These are phyloP conservation scores for Phocides pigmalion DNA, from an alignment of 1,140 invertebrate genomes.

Conservation along the genomic window DNA sequence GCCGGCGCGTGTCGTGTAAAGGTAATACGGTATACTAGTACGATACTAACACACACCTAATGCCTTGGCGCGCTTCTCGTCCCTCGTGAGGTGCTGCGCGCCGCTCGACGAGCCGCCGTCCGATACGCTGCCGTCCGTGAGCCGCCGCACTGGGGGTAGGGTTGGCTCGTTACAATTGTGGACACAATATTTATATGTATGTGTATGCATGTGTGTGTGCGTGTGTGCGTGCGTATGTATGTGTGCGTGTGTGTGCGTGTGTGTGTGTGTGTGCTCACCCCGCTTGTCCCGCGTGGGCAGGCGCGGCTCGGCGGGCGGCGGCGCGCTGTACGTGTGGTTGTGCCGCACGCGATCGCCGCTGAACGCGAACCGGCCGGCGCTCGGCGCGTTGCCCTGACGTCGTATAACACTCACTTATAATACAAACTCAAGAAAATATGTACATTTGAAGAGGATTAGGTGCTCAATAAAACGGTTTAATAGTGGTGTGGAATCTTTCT, in stretches of 20 bases:
- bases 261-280: conserved; percentile 42
- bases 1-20: too few relatives aligned
- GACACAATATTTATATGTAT: not conserved
- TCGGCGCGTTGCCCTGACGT: too few relatives aligned
- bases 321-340: conserved; percentile 77
- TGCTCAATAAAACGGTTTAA: too few relatives aligned
- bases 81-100: conserved; percentile 55
- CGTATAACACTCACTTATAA: too few relatives aligned
- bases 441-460: too few relatives aligned
- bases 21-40: conserved; percentile 2
- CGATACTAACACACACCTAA: conserved; percentile 52
- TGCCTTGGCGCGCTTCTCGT: conserved; percentile 74
- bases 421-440: too few relatives aligned
- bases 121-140: conserved; percentile 72
- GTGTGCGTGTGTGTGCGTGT: not conserved
- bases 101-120: conserved; percentile 57
- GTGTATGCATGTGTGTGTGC: not conserved
- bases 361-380: conserved; percentile 40
- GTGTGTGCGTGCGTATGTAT: too few relatives aligned
- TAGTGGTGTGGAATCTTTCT: too few relatives aligned
- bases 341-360: conserved; percentile 61
- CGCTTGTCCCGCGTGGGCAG: conserved; percentile 57
- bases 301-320: conserved; percentile 43
- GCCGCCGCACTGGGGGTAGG: conserved; percentile 53
- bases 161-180: not conserved